A percentile compares a stretch with the other conserved stretches of the same genome.
Evolutionary conservation across 2,797 vertebrate genomes (phyloP).

Genomic region (Tachyglossus aculeatus): DNA sequence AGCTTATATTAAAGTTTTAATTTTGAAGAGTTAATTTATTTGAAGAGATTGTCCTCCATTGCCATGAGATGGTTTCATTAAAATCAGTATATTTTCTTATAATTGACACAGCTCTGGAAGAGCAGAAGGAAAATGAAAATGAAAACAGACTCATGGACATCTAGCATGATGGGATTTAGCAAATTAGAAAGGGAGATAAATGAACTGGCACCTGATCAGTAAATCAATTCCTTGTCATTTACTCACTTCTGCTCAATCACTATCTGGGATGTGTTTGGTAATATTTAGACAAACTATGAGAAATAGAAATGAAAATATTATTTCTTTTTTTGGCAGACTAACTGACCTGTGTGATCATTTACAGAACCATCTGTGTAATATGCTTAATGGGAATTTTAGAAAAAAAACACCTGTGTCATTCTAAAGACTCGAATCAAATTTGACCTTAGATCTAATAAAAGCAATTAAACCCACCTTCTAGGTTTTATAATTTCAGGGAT

Average conservation of each 20-base stretch:
- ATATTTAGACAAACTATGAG: conserved; percentile 16
- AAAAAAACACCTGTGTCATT: not conserved
- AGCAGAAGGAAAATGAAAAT: no score
- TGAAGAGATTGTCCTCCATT: no score
- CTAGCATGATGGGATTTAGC: no score
- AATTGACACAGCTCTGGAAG: not conserved
- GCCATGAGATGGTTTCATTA: conserved; percentile 1
- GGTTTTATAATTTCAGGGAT: conserved; percentile 14
- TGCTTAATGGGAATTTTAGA: not conserved
- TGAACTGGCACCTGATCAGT: not conserved
- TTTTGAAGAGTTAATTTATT: not conserved
- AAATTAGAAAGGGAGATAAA: conserved; percentile 6
- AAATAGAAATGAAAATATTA: not conserved
- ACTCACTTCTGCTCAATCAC: not conserved
- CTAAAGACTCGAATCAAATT: conserved; percentile 5
- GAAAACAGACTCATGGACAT: conserved; percentile 8
- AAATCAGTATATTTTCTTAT: not conserved
- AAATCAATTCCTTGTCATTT: not conserved
- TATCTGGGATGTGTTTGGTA: not conserved
- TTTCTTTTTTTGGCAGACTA: not conserved
- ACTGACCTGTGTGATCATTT: not conserved
- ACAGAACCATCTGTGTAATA: not conserved
- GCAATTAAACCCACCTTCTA: not conserved
- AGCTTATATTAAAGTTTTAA: not conserved
- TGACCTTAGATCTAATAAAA: not conserved